Base-by-base conservation (phyloP, 2,797 vertebrate species). In the Acipenser ruthenus region DNA sequence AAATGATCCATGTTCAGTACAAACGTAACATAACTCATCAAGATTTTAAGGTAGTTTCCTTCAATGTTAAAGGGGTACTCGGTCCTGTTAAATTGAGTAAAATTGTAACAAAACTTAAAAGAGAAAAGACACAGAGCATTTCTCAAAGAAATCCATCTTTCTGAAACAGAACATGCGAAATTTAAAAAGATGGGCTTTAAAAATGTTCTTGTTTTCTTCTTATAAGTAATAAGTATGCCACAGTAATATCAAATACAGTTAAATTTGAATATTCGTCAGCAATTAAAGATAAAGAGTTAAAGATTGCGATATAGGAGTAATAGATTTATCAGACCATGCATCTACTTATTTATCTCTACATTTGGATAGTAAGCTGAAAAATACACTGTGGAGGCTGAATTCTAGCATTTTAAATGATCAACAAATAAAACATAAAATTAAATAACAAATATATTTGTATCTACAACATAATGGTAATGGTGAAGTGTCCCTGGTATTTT, bases 111-210 rank as follows among this genome's bases (percentile, higher is more conserved):
- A 37, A 37, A 37, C 23, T 37, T 37, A 18, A 18, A 18, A 18
- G 56, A 18, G 49, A 68, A 15, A 62, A 51, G 2, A n/a, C 23
- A 1, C 66, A 65, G 65, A 9, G 7, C 12, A 6, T 71, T 65
- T 6, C 8, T 67, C 8, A 50, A 71, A 49, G 59, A 65, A 65
- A 68, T 62, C 6, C 63, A 68, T 10, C 8, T 60, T 4, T 49
- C 11, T 6, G 49, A 67, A 37, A 37, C 9, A 2, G 50, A 67
- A 60, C 69, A 70, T 52, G 69, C 63, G 37, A 70, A 70, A 12
- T 10, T 62, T 12, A 68, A 68, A 15, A 62, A 6, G 15, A 7
- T 13, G 50, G 68, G 49, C 15, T 67, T 60, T 37, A 53, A 12
- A 48, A 65, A 52, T 49, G 49, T 37, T 37, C 4, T 37, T 37